phyloP scores from a whole-genome alignment of 2,888 invertebrate genomes.

The Erebia aethiops region DNA sequence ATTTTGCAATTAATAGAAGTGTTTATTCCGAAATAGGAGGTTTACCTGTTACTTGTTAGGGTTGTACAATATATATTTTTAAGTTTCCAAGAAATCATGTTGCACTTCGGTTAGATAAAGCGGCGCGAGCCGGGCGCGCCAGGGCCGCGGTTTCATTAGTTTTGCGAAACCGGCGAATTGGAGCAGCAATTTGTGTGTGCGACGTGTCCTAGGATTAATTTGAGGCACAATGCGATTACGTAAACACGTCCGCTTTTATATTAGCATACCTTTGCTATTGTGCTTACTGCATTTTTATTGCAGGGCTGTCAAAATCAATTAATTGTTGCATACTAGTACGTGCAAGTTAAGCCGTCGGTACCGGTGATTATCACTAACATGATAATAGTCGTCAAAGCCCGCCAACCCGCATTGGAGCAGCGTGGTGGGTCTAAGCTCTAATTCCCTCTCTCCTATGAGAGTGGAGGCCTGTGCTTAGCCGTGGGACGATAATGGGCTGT shows the following conservation, averaged over 20 bases:
- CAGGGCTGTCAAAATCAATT: conserved; percentile 16
- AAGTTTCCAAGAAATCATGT: conserved; percentile 11
- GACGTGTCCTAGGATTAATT: conserved; percentile 68
- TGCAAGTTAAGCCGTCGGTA: too few relatives aligned
- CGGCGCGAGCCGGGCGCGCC: conserved; percentile 41
- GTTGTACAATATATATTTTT: conserved; percentile 12
- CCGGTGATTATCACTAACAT: too few relatives aligned
- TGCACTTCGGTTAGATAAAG: conserved; percentile 24
- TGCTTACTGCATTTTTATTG: not conserved
- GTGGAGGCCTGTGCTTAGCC: too few relatives aligned
- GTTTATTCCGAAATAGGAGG: not conserved
- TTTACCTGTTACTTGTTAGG: not conserved
- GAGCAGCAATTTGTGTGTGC: conserved; percentile 76
- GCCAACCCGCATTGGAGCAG: too few relatives aligned
- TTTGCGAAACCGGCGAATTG: conserved; percentile 78
- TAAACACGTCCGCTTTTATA: conserved; percentile 44
- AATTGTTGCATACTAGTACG: not conserved
- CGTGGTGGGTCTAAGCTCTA: too few relatives aligned
- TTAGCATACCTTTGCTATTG: conserved; percentile 27
- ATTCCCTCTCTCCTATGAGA: too few relatives aligned
- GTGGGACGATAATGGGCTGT: too few relatives aligned
- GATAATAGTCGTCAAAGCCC: too few relatives aligned
- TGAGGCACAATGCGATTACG: conserved; percentile 57
- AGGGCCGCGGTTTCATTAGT: conserved; percentile 64
- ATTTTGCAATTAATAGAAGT: not conserved